phyloP scores from a whole-genome alignment of 2,797 vertebrate genomes.

The Tenualosa ilisha region DNA sequence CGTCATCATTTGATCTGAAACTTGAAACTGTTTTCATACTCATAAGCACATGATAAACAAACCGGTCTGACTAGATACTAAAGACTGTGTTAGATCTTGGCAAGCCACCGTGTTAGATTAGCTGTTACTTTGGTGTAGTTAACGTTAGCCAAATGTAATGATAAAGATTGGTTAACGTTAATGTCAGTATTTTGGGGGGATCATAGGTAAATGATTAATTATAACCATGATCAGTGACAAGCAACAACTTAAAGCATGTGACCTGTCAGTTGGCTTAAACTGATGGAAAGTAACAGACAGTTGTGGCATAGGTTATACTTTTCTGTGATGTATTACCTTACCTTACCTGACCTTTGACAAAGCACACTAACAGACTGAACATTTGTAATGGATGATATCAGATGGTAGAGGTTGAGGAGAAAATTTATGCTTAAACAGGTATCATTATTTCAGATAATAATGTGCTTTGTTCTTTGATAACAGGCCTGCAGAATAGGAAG shows the following conservation, averaged over 20 bases:
- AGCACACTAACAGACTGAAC: neutral
- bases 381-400: neutral
- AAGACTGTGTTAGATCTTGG: neutral
- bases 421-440: neutral
- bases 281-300: no score
- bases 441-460: neutral
- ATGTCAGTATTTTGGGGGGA: neutral
- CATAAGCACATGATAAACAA: slow-evolving; percentile 24
- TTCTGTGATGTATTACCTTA: no score
- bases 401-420: no score
- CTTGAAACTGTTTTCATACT: slow-evolving; percentile 15
- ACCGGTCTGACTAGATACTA: neutral
- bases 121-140: neutral
- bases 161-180: neutral
- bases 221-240: neutral
- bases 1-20: slow-evolving; percentile 16
- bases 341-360: neutral
- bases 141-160: neutral
- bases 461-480: neutral
- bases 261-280: no score
- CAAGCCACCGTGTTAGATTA: neutral
- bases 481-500: neutral
- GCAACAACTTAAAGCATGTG: neutral
- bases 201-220: neutral
- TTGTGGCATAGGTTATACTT: no score